A percentile compares a stretch with the other conserved stretches of the same genome.
Conservation (phyloP, 2,797 vertebrate genomes). For the Hydrophis major region DNA sequence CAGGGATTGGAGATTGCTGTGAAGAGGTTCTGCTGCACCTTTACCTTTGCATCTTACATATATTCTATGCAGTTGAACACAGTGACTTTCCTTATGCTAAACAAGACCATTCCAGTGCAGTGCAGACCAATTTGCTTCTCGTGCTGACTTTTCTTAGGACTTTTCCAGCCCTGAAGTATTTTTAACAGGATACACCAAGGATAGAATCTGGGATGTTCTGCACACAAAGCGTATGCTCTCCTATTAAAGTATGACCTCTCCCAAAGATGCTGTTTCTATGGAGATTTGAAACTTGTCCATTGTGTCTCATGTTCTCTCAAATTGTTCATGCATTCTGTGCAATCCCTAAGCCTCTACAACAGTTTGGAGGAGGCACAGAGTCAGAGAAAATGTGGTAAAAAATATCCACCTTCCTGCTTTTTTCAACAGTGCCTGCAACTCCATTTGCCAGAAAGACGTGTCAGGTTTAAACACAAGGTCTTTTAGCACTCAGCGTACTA, state of each 20-base stretch:
- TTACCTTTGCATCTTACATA: not conserved
- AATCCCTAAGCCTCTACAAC: not conserved
- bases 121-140: not conserved
- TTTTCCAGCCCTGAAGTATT: not conserved
- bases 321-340: not conserved
- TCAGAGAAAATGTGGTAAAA: not conserved
- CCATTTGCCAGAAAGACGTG: not conserved
- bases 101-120: not conserved
- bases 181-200: not conserved
- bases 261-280: not conserved
- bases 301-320: not conserved
- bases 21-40: not conserved
- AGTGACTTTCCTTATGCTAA: not conserved
- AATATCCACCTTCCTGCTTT: not conserved
- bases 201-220: not conserved
- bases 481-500: not conserved
- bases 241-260: not conserved
- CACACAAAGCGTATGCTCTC: not conserved
- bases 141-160: not conserved
- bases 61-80: not conserved
- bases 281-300: slow-evolving; percentile 15
- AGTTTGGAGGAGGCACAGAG: not conserved
- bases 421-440: not conserved
- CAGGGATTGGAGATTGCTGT: not conserved
- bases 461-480: not conserved